phyloP scores from a whole-genome alignment of 2,888 invertebrate genomes.

The Phengaris alcon region DNA sequence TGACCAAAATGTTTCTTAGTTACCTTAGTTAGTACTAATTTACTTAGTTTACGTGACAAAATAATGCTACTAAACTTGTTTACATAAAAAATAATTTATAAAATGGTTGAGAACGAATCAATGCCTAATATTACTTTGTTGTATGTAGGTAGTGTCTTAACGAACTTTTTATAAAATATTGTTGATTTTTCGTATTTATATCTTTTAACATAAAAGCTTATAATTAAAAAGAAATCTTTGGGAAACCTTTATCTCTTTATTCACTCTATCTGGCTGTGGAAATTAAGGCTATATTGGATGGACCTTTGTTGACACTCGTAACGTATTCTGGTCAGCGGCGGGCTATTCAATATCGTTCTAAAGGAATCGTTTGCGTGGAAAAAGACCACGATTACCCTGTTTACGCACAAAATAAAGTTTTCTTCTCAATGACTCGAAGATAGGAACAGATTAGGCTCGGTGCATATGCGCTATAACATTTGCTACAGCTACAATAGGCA shows the following conservation, averaged over 20 bases:
- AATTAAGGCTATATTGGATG: conserved; percentile 30
- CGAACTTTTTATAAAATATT: not conserved
- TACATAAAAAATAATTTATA: too few relatives aligned
- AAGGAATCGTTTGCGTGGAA: conserved; percentile 57
- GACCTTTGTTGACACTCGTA: conserved; percentile 43
- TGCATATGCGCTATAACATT: not conserved
- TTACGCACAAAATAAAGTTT: conserved; percentile 75
- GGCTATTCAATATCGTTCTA: conserved; percentile 63
- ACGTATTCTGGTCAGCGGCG: conserved; percentile 63
- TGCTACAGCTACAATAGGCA: too few relatives aligned
- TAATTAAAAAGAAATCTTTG: conserved; percentile 18
- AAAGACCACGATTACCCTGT: conserved; percentile 61
- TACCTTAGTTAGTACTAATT: too few relatives aligned
- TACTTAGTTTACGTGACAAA: too few relatives aligned
- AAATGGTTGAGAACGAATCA: too few relatives aligned
- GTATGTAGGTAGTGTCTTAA: too few relatives aligned
- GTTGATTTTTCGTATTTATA: too few relatives aligned
- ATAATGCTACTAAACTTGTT: too few relatives aligned
- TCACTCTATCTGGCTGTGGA: conserved; percentile 37
- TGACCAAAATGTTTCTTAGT: too few relatives aligned
- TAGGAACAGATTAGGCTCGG: conserved; percentile 46
- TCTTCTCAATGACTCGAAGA: conserved; percentile 67
- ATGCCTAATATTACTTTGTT: too few relatives aligned
- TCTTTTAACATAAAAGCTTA: not conserved
- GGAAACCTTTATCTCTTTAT: conserved; percentile 31